Conservation (phyloP, 2,797 vertebrate species). For the Etheostoma perlongum region DNA sequence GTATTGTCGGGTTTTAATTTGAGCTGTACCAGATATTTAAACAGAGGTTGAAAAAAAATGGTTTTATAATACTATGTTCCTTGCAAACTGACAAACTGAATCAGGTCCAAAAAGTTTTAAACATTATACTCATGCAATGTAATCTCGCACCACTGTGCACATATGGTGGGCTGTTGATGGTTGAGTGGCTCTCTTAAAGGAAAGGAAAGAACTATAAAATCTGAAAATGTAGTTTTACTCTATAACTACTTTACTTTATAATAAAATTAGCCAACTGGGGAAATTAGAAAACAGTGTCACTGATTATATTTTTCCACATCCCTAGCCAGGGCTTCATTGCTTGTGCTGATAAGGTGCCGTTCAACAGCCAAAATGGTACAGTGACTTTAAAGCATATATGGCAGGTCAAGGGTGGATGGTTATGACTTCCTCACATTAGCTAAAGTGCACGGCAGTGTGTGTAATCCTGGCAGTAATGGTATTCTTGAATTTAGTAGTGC, state of each 20-base stretch:
- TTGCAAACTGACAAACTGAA: neutral
- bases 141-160: too few species aligned
- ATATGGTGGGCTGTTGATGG: neutral
- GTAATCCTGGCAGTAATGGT: too few species aligned
- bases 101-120: neutral
- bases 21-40: slow-evolving; percentile 7
- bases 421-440: slow-evolving; percentile 39
- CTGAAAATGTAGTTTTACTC: neutral
- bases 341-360: slow-evolving; percentile 32
- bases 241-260: too few species aligned
- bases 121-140: neutral
- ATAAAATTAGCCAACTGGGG: neutral
- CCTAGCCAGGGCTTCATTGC: neutral
- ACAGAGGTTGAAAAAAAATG: neutral
- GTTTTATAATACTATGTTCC: too few species aligned
- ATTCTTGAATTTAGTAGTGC: neutral
- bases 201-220: neutral
- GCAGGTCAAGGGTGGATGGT: slow-evolving; percentile 65
- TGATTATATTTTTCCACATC: slow-evolving; percentile 6
- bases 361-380: slow-evolving; percentile 2
- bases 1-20: slow-evolving; percentile 15
- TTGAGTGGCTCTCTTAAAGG: neutral
- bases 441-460: neutral
- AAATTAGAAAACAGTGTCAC: neutral
- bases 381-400: slow-evolving; percentile 52